Evolutionary conservation across 2,888 invertebrate species (phyloP), one percentile per base, ranked within the genome.

Genomic region (Lasioglossum oenotherae): DNA sequence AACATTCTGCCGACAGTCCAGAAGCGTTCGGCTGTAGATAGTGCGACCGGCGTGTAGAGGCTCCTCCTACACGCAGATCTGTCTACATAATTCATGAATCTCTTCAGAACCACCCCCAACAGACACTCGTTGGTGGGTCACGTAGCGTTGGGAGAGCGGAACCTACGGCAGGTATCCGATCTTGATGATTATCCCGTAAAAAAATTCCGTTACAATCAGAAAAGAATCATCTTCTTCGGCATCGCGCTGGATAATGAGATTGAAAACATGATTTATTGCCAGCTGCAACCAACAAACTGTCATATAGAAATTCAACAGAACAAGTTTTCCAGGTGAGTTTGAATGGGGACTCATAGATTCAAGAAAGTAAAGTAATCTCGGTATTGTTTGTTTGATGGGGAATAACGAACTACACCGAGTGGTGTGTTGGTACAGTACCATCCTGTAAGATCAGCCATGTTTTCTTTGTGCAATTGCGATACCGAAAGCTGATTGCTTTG

Each of bases 81-180:
- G 78, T 87, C 85, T 91, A 85, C 91, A 90, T 92, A 92, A 92
- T 92, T 92, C 91, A 92, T 91, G 90, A 89, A 87, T 86, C 81
- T 87, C 87, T 88, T 88, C 81, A 41, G 80, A 75, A 84, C 80
- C 85, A 76, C 73, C 84, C 84, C 79, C 27, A 75, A 67, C 82
- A 79, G 88, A 82, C 67, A 80, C 84, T 80, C 76, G 73, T 14
- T 19, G 83, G 78, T 84, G 75, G 89, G 85, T 86, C 86, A 78
- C 85, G 86, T 90, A 88, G 80, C 84, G 71, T 77, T 74, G 27
- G 74, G 64, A 53, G 85, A 84, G 49, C 77, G 60, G 80, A 71
- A 77, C 80, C 77, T 53, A 69, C 69, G 46, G 69, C 53, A 49
- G 80, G 57, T 85, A 85, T 86, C 85, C 78, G 81, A 53, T 53